phyloP scores from a whole-genome alignment of 2,113 vertebrate species.

The Nyctibius bracteatus region DNA sequence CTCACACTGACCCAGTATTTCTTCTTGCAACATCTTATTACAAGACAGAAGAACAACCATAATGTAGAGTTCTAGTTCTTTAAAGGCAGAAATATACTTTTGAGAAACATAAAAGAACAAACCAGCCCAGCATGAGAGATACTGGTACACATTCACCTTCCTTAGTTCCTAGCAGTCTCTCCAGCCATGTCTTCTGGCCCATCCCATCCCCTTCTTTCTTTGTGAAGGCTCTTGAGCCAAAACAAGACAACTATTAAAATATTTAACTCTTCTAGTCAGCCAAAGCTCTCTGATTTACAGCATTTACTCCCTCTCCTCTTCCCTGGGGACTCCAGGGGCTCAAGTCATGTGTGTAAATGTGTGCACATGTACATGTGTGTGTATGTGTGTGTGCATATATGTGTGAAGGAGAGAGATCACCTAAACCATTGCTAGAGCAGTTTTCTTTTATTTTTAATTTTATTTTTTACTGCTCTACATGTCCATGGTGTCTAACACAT shows the following conservation, averaged over 20 bases:
- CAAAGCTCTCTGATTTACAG: neutral
- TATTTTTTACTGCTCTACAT: conserved; percentile 13
- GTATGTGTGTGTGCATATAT: neutral
- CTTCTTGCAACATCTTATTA: neutral
- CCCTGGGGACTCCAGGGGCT: neutral
- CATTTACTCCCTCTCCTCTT: neutral
- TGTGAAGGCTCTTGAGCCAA: neutral
- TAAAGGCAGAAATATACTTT: neutral
- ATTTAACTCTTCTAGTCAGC: neutral
- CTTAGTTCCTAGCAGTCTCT: neutral
- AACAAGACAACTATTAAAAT: neutral
- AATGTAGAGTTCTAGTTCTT: neutral
- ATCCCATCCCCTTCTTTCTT: neutral
- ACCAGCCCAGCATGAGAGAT: neutral
- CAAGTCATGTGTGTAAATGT: rapidly evolving
- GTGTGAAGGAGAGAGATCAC: neutral
- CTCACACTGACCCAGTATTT: rapidly evolving
- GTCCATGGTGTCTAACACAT: conserved; percentile 17
- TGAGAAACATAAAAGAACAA: neutral
- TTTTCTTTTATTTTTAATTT: neutral
- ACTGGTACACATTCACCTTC: rapidly evolving
- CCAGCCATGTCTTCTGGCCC: neutral
- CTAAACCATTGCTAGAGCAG: neutral
- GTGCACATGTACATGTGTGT: rapidly evolving
- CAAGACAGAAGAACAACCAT: neutral